Base-by-base conservation (phyloP, 1,140 invertebrate genomes). In the Tribolium castaneum region DNA sequence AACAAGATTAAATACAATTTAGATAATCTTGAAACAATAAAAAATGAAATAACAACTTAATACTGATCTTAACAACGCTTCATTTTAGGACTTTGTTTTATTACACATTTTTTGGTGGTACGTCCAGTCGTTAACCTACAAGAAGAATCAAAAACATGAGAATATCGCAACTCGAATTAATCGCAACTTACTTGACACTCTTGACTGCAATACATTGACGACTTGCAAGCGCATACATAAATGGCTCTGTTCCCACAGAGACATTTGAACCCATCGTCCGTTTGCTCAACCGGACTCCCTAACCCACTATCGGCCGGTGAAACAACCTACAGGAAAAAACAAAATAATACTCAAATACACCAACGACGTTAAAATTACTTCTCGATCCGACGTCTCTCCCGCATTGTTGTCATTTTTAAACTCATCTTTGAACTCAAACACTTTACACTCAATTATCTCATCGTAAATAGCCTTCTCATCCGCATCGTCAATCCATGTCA, bases 121-220 rank as follows among this genome's bases (percentile, higher is more conserved):
- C 2, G 12, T 30, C 79, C 76, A 80, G 19, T 80, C 71, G 9
- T 50, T 54, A 3, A 66, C 6, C 75, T 80, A 72, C 35, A 80
- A 75, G 35, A 78, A 70, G 30, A 76, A 34, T 66, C n/a, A 19
- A 19, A 19, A 0, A 76, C 3, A 10, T 25, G 6, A 70, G 6
- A 39, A 66, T 3, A n/a, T n/a, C 22, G 2, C 16, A 59, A n/a
- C 3, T n/a, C 16, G 12, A 12, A 30, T 70, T 1, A 2, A 2
- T 51, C n/a, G 1, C 12, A 4, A 59, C 70, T 59, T 72, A 80
- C 79, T 70, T 80, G 79, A 78, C 79, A 80, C 1, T 75, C 62
- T n/a, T 19, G 5, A 16, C 80, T 73, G 25, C 80, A 81, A 25
- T 81, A 81, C 74, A 59, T 76, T 1, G 75, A 71, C n/a, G 76